Evolutionary conservation across 1,140 invertebrate genomes (phyloP), one percentile per base, ranked within the genome.

Genomic region (Maniola jurtina): DNA sequence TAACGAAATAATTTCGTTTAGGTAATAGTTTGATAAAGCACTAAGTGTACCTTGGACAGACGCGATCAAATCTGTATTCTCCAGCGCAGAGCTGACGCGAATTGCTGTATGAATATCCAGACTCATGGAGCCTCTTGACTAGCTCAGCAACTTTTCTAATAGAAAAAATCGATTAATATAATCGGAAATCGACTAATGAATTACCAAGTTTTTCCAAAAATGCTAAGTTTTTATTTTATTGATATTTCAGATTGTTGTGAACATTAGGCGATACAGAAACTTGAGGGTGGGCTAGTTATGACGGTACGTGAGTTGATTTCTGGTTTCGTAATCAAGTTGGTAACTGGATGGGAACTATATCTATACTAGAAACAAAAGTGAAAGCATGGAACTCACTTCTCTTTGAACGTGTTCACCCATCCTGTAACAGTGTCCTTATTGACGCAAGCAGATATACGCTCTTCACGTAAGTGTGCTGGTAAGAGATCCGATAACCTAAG

Each of bases 351-450:
- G 25, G 25, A 25, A 25, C 25, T 40, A 40, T 40, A 6, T 40
- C 6, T 1, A 6, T 11, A 40, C 7, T 40, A 6, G 13, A 1
- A 11, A 45, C 5, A 5, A 45, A 13, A n/a, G 13, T 45, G 13
- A 1, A 11, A 36, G 35, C 15, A 59, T 10, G 59, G 50, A 71
- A 79, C 88, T 90, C 77, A 94, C 94, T 92, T 92, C n/a, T 93
- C 87, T 83, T 95, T 94, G 62, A 93, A 94, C 0, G 93, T 93
- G 82, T 96, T 96, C 0, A 96, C 92, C 95, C 95, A 96, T 65
- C 95, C 95, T 0, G 94, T 95, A 6, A 95, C 92, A 0, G 94
- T 91, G 0, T 93, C 91, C 57, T 92, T 92, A 38, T 93, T 91
- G 2, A 93, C 89, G 11, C 92, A 92, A 56, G 93, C 93, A 1